A percentile compares a stretch with the other conserved stretches of the same genome.
Evolutionary conservation across 2,888 invertebrate species (phyloP).

Genomic region (Tuta absoluta): DNA sequence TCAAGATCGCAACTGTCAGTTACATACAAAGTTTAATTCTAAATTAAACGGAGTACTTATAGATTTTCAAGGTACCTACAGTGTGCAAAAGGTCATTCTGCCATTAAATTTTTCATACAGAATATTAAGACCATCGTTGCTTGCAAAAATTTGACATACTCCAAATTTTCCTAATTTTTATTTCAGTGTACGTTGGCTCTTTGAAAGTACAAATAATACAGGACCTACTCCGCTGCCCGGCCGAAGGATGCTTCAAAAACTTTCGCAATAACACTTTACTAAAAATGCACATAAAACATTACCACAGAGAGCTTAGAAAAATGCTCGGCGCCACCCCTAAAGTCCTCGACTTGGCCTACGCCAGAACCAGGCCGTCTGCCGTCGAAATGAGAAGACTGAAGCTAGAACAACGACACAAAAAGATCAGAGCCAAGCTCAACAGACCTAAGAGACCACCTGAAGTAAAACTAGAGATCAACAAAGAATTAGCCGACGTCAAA

Average conservation of each 20-base stretch:
- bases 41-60: no score
- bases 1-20: no score
- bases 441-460: slow-evolving; percentile 56
- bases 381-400: slow-evolving; percentile 35
- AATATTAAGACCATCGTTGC: no score
- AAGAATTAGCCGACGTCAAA: slow-evolving; percentile 39
- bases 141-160: no score
- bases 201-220: slow-evolving; percentile 86
- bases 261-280: slow-evolving; percentile 95
- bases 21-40: no score
- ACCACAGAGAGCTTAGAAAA: slow-evolving; percentile 90
- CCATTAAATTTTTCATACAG: no score
- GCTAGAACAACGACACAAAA: slow-evolving; percentile 49
- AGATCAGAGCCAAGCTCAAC: slow-evolving; percentile 64
- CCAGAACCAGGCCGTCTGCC: slow-evolving; percentile 80
- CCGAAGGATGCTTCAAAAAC: slow-evolving; percentile 91
- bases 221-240: slow-evolving; percentile 86
- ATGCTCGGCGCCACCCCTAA: slow-evolving; percentile 90
- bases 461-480: slow-evolving; percentile 42
- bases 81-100: no score
- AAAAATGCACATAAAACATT: slow-evolving; percentile 97
- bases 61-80: no score
- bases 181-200: slow-evolving; percentile 80
- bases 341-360: slow-evolving; percentile 92
- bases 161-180: slow-evolving; percentile 7